Evolutionary conservation across 2,113 vertebrate genomes (phyloP).

Genomic region (Tetraodon nigroviridis): DNA sequence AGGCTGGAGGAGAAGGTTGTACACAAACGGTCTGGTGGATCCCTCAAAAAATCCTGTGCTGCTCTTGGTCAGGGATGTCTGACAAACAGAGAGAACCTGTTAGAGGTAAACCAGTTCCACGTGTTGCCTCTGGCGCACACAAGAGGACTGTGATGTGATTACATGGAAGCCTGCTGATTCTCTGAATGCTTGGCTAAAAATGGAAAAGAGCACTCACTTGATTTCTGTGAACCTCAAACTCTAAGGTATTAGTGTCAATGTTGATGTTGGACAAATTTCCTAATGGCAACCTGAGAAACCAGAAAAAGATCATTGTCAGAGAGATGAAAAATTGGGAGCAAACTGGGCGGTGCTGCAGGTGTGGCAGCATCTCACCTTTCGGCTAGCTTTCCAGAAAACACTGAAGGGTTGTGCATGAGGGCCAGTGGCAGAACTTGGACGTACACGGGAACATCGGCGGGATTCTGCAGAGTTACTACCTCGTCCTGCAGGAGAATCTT

Average conservation of each 20-base stretch:
- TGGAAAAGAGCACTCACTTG: conserved; percentile 75
- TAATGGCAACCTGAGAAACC: conserved; percentile 80
- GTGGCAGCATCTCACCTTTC: conserved; percentile 76
- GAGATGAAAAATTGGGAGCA: background rate
- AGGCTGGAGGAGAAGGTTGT: conserved; percentile 87
- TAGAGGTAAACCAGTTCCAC: conserved; percentile 34
- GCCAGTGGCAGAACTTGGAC: conserved; percentile 89
- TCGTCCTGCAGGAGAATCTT: conserved; percentile 76
- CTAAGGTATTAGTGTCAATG: conserved; percentile 82
- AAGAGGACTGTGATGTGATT: background rate
- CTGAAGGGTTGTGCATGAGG: conserved; percentile 84
- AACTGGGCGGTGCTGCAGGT: background rate
- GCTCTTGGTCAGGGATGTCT: conserved; percentile 81
- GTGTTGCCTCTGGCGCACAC: conserved; percentile 1
- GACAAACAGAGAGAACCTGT: conserved; percentile 37
- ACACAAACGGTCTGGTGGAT: conserved; percentile 77
- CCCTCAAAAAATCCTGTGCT: conserved; percentile 81
- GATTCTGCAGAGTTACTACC: conserved; percentile 90
- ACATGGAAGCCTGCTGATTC: conserved; percentile 6
- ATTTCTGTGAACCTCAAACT: conserved; percentile 92
- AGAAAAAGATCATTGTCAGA: background rate
- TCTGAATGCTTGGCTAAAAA: background rate
- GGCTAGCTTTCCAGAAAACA: conserved; percentile 82
- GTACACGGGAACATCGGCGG: conserved; percentile 86
- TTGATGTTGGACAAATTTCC: conserved; percentile 83